Evolutionary conservation across 1,140 invertebrate genomes (phyloP), one percentile per base, ranked within the genome.

Genomic region (Centruroides sculpturatus): DNA sequence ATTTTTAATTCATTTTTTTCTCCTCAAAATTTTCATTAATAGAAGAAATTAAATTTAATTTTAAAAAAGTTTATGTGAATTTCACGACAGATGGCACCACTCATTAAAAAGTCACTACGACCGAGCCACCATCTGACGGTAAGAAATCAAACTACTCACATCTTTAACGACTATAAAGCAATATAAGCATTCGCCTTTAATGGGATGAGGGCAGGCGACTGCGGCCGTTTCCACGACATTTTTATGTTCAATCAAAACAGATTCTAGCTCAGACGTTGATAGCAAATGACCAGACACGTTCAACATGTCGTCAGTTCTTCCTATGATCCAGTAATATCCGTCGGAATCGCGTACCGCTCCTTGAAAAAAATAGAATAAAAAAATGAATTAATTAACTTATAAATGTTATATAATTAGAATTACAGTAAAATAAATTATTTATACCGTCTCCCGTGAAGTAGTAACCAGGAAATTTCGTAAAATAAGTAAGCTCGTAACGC

Each of bases 201-300:
- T 82, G 1, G 82, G 78, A 75, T 98, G 95, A 4, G 91, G 89
- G 69, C 86, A 85, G 9, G 92, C 85, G 0, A 99, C 95, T 4
- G 95, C 95, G 2, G 95, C 95, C 2, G 93, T 88, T 74, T 99
- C 95, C 0, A 91, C 83, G 0, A 98, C 86, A 10, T 79, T 78
- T 3, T 75, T 71, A 70, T 94, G 88, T 69, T 89, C 88, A 0
- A 89, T 83, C 4, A 98, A 77, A 5, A 92, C 87, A 6, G 87
- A 86, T 76, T 98, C 94, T 9, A 82, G 79, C 67, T 98, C 91
- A 0, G 93, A 89, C 0, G 96, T 99, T 60, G 91, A 95, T 80
- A 99, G 86, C 23, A 98, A 75, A 76, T 99, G 95, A 0, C 95
- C 95, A 1, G 92, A 96, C 1, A 98, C 94, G 74, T 99, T 98